Evolutionary conservation across 2,113 vertebrate genomes (phyloP), one percentile per base, ranked within the genome.

Genomic region (Poecile atricapillus): DNA sequence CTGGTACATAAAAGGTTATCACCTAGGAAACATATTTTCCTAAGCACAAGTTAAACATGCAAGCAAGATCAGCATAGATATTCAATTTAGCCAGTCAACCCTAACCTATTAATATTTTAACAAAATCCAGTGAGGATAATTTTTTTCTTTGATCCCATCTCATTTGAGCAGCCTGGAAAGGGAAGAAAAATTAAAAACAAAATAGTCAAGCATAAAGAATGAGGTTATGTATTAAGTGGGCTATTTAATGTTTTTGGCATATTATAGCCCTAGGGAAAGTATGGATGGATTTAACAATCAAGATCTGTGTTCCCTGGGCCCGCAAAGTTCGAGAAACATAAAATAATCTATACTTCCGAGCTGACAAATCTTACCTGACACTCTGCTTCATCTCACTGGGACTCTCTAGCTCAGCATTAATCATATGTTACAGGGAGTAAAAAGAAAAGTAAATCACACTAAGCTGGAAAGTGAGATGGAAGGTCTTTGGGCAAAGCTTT

Each of bases 51-150:
- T 99, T 99, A 99, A 99, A 99, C 99, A 99, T 99, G 98, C 98
- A 98, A 99, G 99, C 98, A 98, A 99, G 99, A 99, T 99, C 98
- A 98, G 99, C 99, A 99, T 98, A 99, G 99, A 99, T 99, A 99
- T 99, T 99, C 99, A 99, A 99, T 99, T 99, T 99, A 99, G 98
- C 99, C 99, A 99, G 99, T 99, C 99, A 99, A 99, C 99, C 99
- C 98, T 99, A 99, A 99, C 99, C 99, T 99, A 99, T 99, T 99
- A 99, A 99, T 99, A 99, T 99, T 99, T 99, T 98, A 99, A 99
- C 99, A 99, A 99, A 99, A 99, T 98, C 99, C 99, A 98, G 98
- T 98, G 99, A 99, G 99, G 98, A 98, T 97, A 97, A 98, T 98
- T 98, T 98, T 98, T 98, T 97, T 98, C 99, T 99, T 99, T 99